Evolutionary conservation across 2,113 vertebrate species (phyloP).

Genomic region (Toxotes chatareus): DNA sequence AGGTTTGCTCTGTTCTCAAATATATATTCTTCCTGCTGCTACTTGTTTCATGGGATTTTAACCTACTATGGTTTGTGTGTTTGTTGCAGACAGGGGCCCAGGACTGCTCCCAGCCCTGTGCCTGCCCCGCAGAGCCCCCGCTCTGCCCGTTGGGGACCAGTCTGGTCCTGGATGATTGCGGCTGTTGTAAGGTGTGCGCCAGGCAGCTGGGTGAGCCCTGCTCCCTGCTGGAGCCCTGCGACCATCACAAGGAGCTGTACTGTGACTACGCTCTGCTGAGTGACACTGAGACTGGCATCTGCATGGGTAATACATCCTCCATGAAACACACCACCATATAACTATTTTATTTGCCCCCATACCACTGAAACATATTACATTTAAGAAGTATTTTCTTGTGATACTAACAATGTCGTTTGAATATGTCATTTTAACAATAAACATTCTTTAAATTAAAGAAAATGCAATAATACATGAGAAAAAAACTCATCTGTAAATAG

Average conservation of each 20-base stretch:
- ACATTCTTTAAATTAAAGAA: too few species aligned
- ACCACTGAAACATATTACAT: not conserved
- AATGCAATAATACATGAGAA: too few species aligned
- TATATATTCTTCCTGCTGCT: not conserved
- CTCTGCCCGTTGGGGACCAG: slow-evolving; percentile 83
- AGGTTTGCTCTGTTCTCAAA: not conserved
- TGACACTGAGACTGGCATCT: slow-evolving; percentile 81
- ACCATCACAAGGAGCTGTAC: slow-evolving; percentile 87
- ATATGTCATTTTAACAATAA: too few species aligned
- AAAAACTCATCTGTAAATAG: too few species aligned
- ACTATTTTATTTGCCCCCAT: not conserved
- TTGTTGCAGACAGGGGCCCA: slow-evolving; percentile 72
- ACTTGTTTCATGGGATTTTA: not conserved
- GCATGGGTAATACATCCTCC: slow-evolving; percentile 80
- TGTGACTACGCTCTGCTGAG: slow-evolving; percentile 79
- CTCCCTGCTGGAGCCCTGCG: slow-evolving; percentile 82
- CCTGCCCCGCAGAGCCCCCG: slow-evolving; percentile 77
- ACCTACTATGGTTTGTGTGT: not conserved
- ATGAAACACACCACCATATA: not conserved
- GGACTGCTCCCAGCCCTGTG: slow-evolving; percentile 80
- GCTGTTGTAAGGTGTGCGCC: slow-evolving; percentile 88
- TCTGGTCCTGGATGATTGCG: slow-evolving; percentile 84
- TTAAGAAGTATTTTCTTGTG: not conserved
- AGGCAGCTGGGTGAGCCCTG: slow-evolving; percentile 84
- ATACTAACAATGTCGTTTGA: not conserved